Evolutionary conservation across 1,140 invertebrate species (phyloP).

Genomic region (Macrosteles quadrilineatus): DNA sequence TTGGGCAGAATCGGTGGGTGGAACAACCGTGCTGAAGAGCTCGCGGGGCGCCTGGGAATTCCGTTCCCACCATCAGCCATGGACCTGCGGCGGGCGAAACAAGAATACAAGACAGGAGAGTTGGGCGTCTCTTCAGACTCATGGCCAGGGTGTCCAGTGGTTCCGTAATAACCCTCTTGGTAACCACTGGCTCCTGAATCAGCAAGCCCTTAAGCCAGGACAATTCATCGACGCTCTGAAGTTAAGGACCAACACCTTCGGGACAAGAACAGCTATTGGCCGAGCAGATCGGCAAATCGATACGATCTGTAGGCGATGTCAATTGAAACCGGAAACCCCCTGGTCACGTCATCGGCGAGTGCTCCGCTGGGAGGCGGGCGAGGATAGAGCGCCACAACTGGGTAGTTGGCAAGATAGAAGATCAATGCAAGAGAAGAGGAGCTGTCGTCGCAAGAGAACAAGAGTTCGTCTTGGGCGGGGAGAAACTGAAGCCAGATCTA

Average conservation of each 20-base stretch:
- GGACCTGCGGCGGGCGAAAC: background rate
- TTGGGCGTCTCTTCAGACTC: background rate
- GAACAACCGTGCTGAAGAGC: too few species aligned
- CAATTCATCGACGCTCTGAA: too few species aligned
- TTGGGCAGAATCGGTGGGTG: background rate
- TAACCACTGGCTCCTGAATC: background rate
- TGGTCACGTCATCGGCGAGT: background rate
- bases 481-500: background rate
- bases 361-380: background rate
- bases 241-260: background rate
- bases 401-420: background rate
- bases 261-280: background rate
- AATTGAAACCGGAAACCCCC: background rate
- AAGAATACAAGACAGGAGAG: background rate
- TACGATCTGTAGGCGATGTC: background rate
- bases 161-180: background rate
- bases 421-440: background rate
- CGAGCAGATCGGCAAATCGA: background rate
- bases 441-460: background rate
- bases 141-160: background rate
- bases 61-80: too few species aligned
- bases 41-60: background rate
- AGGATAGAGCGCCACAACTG: conserved; percentile 9
- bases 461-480: background rate
- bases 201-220: background rate